A percentile compares a stretch with the other conserved stretches of the same genome.
These are phyloP conservation scores for Carcharodon carcharias DNA, from an alignment of 2,797 vertebrate species.

Conservation along the genomic window DNA sequence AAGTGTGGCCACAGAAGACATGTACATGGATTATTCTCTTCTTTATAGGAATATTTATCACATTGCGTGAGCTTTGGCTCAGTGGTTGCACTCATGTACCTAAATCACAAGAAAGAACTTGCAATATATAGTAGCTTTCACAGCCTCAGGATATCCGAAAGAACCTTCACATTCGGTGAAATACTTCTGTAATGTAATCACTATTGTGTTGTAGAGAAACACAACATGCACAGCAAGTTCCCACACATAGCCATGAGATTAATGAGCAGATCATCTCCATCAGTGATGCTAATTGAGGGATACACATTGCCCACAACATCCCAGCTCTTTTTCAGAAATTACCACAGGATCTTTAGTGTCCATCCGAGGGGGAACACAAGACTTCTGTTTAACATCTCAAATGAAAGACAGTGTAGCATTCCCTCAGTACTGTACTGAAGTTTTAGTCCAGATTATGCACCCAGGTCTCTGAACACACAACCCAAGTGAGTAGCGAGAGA, in stretches of 20 bases:
- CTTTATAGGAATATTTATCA: not conserved
- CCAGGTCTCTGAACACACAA: not conserved
- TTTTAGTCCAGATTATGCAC: not conserved
- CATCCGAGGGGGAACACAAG: not conserved
- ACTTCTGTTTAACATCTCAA: not conserved
- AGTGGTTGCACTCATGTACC: not conserved
- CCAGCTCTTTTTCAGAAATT: not conserved
- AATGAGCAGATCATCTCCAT: not conserved
- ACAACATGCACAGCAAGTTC: not conserved
- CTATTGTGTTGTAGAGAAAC: not conserved
- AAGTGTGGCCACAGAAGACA: not conserved
- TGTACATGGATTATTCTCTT: not conserved
- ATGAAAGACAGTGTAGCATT: not conserved
- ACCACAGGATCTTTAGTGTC: not conserved
- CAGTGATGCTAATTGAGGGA: not conserved
- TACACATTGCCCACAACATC: not conserved
- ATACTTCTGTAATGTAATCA: not conserved
- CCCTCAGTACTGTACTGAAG: not conserved
- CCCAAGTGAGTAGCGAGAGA: not conserved
- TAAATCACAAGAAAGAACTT: not conserved
- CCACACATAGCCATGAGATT: not conserved
- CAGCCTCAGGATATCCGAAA: not conserved
- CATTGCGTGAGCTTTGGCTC: not conserved
- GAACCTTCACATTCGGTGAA: not conserved
- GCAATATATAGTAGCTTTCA: not conserved